Base-by-base conservation (phyloP, 2,888 invertebrate genomes). In the Octonoba sinensis region DNA sequence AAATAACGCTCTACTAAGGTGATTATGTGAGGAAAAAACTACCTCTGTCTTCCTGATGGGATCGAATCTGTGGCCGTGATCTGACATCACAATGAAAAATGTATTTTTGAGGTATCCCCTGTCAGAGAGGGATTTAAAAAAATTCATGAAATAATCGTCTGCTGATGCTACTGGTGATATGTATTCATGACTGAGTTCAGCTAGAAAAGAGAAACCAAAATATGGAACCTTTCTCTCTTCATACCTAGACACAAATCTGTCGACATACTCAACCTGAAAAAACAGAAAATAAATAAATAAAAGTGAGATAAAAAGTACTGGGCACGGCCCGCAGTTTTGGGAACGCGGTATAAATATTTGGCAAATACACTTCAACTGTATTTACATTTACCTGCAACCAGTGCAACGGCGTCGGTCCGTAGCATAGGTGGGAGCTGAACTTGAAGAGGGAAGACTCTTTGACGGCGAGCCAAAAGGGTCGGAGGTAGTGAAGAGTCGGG, bases 401-500 rank as follows among this genome's bases (percentile, higher is more conserved):
- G n/a, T 77, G 57, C 44, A 67, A 77, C 1, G 82, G 82, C 16
- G 15, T n/a, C 15, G 72, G 47, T 11, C 84, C 85, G 20, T 84
- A 84, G 70, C 86, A 86, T 66, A 85, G 67, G 27, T 84, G 70
- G 0, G 85, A 85, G 36, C 86, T 86, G 20, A 79, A 56, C 12
- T 57, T 76, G 12, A 73, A 51, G 0, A 85, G 27, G 12, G 64
- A 24, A 1, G 84, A 86, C 51, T 83, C 85, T 64, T 87, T 87
- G 85, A 88, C 85, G 0, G 89, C 92, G 51, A 92, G 88, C 86
- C 93, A 91, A 86, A 94, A 93, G 0, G 95, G 93, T 54, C 93
- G 91, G 79, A 93, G 90, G 87, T 95, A 96, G 87, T 94, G 95
- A 87, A 97, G 95, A 0, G 96, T 94, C 0, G 97, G 96, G 0